A percentile compares a stretch with the other conserved stretches of the same genome.
phyloP scores from a whole-genome alignment of 2,888 invertebrate genomes.

The Allacma fusca region DNA sequence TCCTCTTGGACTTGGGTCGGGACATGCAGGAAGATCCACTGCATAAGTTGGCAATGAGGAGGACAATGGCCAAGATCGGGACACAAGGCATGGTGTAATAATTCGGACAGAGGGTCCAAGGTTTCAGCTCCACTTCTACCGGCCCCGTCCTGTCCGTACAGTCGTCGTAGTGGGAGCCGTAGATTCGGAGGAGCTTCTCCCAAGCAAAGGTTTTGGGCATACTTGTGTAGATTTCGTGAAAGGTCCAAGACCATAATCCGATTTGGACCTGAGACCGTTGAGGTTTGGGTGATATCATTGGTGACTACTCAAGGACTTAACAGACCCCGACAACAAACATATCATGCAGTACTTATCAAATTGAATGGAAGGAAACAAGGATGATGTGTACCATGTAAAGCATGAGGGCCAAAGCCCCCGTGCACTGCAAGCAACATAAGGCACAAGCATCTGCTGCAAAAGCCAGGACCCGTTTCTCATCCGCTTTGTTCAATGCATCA shows the following conservation, averaged over 20 bases:
- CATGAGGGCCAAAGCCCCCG: background rate
- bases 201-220: constrained; percentile 12
- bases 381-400: background rate
- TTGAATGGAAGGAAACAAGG: too few relatives aligned
- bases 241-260: constrained; percentile 7
- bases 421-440: background rate
- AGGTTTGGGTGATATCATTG: too few relatives aligned
- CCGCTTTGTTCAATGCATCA: background rate
- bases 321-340: too few relatives aligned
- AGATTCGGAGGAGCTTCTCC: background rate
- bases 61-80: background rate
- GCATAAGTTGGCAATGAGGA: background rate
- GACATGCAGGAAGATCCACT: background rate
- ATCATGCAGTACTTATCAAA: too few relatives aligned
- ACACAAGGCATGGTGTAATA: constrained; percentile 14
- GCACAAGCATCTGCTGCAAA: constrained; percentile 3
- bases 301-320: too few relatives aligned
- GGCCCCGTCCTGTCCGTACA: background rate
- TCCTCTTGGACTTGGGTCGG: background rate
- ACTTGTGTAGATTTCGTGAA: constrained; percentile 1
- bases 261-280: background rate
- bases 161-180: constrained; percentile 17
- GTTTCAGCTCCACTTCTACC: background rate
- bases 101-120: background rate
- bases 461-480: background rate